A percentile compares a stretch with the other conserved stretches of the same genome.
Evolutionary conservation across 1,140 invertebrate genomes (phyloP).

Genomic region (Cydia pomonella): DNA sequence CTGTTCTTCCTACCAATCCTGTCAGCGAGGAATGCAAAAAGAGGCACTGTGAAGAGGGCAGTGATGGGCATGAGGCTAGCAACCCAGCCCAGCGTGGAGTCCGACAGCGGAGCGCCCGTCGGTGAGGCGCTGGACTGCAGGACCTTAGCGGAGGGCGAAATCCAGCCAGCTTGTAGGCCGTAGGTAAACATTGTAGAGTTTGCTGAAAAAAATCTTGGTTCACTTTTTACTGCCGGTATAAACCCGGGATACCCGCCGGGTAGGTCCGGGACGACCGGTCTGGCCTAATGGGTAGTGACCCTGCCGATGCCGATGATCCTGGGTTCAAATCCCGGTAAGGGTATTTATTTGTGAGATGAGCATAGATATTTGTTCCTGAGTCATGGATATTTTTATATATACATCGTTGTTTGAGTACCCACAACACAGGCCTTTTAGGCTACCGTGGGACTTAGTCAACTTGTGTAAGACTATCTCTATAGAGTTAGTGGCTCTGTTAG

Average conservation of each 20-base stretch:
- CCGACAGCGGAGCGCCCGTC: conserved; percentile 67
- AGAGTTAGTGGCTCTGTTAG: too few relatives aligned
- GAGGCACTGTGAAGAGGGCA: conserved; percentile 55
- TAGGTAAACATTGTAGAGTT: conserved; percentile 77
- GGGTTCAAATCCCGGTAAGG: background rate
- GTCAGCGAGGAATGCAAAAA: conserved; percentile 59
- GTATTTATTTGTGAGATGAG: too few relatives aligned
- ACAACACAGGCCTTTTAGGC: too few relatives aligned
- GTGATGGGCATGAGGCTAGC: conserved; percentile 64
- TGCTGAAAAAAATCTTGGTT: conserved; percentile 61
- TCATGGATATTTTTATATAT: too few relatives aligned
- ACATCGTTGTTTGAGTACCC: too few relatives aligned
- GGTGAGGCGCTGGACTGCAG: conserved; percentile 68
- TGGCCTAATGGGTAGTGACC: background rate
- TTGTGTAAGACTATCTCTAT: too few relatives aligned
- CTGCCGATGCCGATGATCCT: too few relatives aligned
- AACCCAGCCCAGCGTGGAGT: conserved; percentile 76
- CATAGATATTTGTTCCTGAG: too few relatives aligned
- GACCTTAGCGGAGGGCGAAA: conserved; percentile 76
- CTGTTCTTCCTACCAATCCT: conserved; percentile 68
- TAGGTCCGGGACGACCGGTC: background rate
- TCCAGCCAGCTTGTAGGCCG: conserved; percentile 80
- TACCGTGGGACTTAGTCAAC: too few relatives aligned
- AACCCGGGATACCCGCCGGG: too few relatives aligned
- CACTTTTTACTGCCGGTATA: background rate